phyloP scores from a whole-genome alignment of 2,888 invertebrate genomes.

The Griposia aprilina region DNA sequence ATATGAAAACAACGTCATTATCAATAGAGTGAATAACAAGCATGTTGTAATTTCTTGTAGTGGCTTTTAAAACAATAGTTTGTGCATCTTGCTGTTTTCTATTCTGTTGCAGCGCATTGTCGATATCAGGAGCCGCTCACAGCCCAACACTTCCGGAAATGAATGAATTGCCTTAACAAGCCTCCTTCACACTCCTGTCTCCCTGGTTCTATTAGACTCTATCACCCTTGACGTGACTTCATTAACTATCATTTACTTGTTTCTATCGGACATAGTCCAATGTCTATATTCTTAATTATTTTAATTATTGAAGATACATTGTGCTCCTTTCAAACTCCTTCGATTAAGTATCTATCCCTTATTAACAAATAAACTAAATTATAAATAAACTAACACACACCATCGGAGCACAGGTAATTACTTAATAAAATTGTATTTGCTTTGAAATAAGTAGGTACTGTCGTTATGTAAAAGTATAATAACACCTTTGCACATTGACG shows the following conservation, averaged over 20 bases:
- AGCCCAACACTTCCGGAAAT: conserved; percentile 80
- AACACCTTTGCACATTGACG: conserved; percentile 69
- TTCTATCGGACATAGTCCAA: conserved; percentile 42
- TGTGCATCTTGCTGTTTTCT: conserved; percentile 88
- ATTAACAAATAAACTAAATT: conserved; percentile 50
- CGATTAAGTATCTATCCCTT: conserved; percentile 27
- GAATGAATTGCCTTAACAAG: conserved; percentile 77
- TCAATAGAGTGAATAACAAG: conserved; percentile 66
- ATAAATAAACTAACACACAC: conserved; percentile 75
- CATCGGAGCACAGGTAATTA: conserved; percentile 85
- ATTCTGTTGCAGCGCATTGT: conserved; percentile 88
- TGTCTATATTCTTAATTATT: conserved; percentile 49
- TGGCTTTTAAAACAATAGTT: conserved; percentile 82
- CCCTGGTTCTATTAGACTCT: conserved; percentile 58
- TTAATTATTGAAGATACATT: conserved; percentile 65
- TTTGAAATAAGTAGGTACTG: conserved; percentile 68
- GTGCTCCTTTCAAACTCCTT: conserved; percentile 44
- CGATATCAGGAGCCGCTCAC: conserved; percentile 84
- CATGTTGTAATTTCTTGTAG: conserved; percentile 74
- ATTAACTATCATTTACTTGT: conserved; percentile 25
- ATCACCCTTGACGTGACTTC: conserved; percentile 48
- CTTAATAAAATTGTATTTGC: conserved; percentile 62
- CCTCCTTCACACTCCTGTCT: conserved; percentile 61
- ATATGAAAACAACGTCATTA: conserved; percentile 63
- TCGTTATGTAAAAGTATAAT: conserved; percentile 65